Evolutionary conservation across 1,140 invertebrate species (phyloP), one percentile per base, ranked within the genome.

Genomic region (Lithobius niger): DNA sequence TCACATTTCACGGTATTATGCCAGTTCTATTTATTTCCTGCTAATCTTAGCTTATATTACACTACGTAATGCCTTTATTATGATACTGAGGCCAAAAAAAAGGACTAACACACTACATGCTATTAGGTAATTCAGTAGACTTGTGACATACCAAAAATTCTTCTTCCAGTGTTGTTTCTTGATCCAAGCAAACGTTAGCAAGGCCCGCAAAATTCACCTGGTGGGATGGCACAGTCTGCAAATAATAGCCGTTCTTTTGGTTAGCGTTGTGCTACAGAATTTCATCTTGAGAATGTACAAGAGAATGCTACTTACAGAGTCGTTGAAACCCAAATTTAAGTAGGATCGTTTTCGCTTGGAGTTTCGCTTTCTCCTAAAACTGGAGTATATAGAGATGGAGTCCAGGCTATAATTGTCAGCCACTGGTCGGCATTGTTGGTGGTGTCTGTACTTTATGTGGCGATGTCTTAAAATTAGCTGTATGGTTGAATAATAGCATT

Each of bases 281-380:
- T 10, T 36, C n/a, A n/a, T 36, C n/a, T 36, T 6, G 31, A 36
- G n/a, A 10, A 10, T 10, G 6, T 6, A 36, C 6, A n/a, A 36
- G n/a, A 36, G 31, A n/a, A 10, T 10, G 6, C 6, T 36, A 36
- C 31, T 75, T 70, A 88, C 84, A 61, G 86, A 83, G 73, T 92
- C 88, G 54, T 90, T 88, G 69, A 91, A 93, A n/a, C 83, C 87
- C 18, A 85, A 85, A 73, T 93, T 93, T 27, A 88, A 84, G 64
- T 90, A 93, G 44, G 87, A 89, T 26, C 86, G 72, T 65, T 89
- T 90, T n/a, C 87, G 90, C n/a, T 79, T 66, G 18, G 69, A 55
- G 21, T 51, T 58, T 75, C 51, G 86, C 74, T 57, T 27, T 22
- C 69, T 62, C 26, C 85, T 76, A 4, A 84, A 79, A 56, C 81